phyloP scores from a whole-genome alignment of 2,888 invertebrate species.

The Cryptophagus acutangulus region DNA sequence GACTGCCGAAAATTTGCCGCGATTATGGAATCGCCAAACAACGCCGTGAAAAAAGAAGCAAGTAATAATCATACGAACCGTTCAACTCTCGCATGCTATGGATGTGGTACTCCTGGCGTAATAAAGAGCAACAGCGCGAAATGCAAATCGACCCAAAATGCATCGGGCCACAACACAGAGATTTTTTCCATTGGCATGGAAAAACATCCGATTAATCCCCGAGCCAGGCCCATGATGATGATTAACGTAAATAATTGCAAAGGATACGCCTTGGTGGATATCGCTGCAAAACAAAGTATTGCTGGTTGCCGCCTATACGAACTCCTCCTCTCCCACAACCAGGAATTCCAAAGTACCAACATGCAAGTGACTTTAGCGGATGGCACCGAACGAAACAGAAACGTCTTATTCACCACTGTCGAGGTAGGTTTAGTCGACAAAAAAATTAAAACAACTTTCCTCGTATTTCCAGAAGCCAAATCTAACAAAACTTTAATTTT shows the following conservation, averaged over 20 bases:
- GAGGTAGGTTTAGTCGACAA: neutral
- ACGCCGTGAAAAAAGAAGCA: neutral
- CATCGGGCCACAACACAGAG: too few species aligned
- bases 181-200: neutral
- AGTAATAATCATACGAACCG: neutral
- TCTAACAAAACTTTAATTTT: too few species aligned
- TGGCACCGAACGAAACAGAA: neutral
- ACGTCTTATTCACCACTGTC: neutral
- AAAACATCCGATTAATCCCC: too few species aligned
- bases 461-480: slow-evolving; percentile 4
- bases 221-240: too few species aligned
- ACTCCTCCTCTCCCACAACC: neutral
- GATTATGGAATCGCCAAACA: neutral
- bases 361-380: slow-evolving; percentile 3
- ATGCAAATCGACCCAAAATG: slow-evolving; percentile 1
- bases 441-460: neutral
- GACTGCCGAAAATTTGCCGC: slow-evolving; percentile 13
- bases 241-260: too few species aligned
- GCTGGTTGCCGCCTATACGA: neutral
- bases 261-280: slow-evolving; percentile 1
- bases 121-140: neutral
- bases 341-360: neutral
- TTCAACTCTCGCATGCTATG: slow-evolving; percentile 1
- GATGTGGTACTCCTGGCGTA: slow-evolving; percentile 1
- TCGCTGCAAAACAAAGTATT: slow-evolving; percentile 1